Evolutionary conservation across 2,113 vertebrate genomes (phyloP).

Genomic region (Cavia porcellus): DNA sequence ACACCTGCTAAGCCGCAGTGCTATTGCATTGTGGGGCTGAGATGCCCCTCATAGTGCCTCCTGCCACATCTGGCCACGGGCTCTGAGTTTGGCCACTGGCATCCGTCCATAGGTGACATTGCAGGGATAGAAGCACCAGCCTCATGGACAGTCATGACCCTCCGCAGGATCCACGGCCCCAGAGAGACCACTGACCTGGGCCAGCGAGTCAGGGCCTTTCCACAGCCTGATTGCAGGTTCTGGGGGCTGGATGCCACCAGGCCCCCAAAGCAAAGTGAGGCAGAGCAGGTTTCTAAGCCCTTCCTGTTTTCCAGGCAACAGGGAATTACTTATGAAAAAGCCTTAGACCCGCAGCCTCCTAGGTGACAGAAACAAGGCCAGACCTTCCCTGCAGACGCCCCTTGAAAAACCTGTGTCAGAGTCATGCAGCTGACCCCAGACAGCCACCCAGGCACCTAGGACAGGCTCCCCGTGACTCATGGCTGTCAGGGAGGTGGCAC

Average conservation of each 20-base stretch:
- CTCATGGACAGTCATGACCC: background rate
- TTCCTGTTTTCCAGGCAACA: fast-evolving
- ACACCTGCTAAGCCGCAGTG: fast-evolving
- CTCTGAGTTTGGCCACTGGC: background rate
- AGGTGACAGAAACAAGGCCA: fast-evolving
- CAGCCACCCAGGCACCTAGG: background rate
- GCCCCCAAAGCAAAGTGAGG: background rate
- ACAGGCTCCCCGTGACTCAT: slow-evolving; percentile 81
- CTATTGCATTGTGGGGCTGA: background rate
- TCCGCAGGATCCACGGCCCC: background rate
- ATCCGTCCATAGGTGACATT: background rate
- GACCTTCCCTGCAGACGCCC: background rate
- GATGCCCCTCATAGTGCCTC: background rate
- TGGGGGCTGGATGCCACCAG: background rate
- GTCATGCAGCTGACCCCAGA: background rate
- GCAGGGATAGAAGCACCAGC: background rate
- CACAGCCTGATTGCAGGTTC: background rate
- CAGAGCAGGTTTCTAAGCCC: background rate
- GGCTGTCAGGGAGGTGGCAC: slow-evolving; percentile 71
- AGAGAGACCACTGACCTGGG: background rate
- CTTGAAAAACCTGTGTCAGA: background rate
- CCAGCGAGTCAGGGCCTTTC: background rate
- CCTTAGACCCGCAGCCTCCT: background rate
- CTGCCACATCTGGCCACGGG: fast-evolving
- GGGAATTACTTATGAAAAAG: background rate